Percentiles rank a stretch among this genome's conserved stretches.
Conservation (phyloP, 1,140 invertebrate species). For the Ceratina japonica region DNA sequence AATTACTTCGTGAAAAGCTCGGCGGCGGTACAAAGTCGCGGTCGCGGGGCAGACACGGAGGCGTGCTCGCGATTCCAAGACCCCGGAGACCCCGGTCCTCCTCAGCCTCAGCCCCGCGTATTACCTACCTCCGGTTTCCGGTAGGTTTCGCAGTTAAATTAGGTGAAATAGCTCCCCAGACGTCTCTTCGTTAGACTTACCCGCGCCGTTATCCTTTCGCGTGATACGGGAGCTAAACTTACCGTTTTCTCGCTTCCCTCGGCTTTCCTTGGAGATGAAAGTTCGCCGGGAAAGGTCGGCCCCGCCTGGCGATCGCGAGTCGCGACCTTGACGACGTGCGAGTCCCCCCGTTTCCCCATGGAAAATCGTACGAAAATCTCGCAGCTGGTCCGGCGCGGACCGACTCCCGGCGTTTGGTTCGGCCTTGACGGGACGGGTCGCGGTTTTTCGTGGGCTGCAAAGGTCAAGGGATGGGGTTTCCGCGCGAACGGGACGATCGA, state of each 20-base stretch:
- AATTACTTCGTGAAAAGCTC: not conserved
- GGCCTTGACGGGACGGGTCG: not conserved
- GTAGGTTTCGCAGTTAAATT: constrained; percentile 65
- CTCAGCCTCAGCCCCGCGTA: not conserved
- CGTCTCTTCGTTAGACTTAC: constrained; percentile 72
- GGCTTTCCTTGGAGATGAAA: too few relatives aligned
- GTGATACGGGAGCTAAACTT: constrained; percentile 62
- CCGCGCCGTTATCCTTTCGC: constrained; percentile 58
- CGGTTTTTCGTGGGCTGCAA: not conserved
- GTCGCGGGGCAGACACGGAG: not conserved
- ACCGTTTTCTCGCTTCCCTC: not conserved
- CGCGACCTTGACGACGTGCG: too few relatives aligned
- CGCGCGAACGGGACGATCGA: constrained; percentile 10
- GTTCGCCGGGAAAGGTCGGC: too few relatives aligned
- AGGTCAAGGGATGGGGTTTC: not conserved
- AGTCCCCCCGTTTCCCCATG: not conserved
- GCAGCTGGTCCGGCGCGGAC: not conserved
- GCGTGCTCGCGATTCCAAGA: constrained; percentile 10
- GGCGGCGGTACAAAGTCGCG: not conserved
- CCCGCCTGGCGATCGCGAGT: too few relatives aligned
- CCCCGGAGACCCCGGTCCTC: constrained; percentile 19
- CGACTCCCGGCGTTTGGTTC: not conserved
- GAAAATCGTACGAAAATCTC: not conserved
- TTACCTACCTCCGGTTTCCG: not conserved
- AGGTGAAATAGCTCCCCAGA: constrained; percentile 71